phyloP scores from a whole-genome alignment of 2,797 vertebrate species.

The Gymnoscopelus microlampas region DNA sequence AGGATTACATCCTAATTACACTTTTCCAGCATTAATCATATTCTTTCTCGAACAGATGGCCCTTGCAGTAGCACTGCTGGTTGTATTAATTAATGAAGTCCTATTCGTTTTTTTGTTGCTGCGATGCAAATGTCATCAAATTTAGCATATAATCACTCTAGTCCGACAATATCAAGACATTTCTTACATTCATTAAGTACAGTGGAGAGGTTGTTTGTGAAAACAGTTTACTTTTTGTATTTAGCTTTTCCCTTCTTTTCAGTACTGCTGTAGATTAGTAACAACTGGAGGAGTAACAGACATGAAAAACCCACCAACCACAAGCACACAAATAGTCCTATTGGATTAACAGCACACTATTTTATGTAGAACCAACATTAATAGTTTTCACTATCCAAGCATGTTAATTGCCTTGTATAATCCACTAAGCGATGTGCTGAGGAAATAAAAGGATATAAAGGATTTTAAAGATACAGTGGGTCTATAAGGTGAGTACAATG shows the following conservation, averaged over 20 bases:
- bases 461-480: constrained; percentile 53
- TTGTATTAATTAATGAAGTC: not conserved
- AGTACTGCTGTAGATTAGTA: constrained; percentile 63
- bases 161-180: too few relatives aligned
- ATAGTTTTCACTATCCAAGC: constrained; percentile 70
- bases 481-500: constrained; percentile 36
- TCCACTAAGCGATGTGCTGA: constrained; percentile 53
- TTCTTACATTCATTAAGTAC: too few relatives aligned
- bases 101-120: not conserved
- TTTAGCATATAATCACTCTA: not conserved
- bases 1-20: constrained; percentile 41
- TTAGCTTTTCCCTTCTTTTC: not conserved
- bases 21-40: constrained; percentile 42
- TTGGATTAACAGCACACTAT: constrained; percentile 54
- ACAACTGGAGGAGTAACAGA: constrained; percentile 41
- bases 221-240: too few relatives aligned
- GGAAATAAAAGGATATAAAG: constrained; percentile 60
- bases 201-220: too few relatives aligned
- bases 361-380: constrained; percentile 61
- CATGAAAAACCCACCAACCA: constrained; percentile 44
- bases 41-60: constrained; percentile 40
- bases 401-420: constrained; percentile 69
- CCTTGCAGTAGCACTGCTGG: not conserved
- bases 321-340: constrained; percentile 43
- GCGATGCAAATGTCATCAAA: not conserved